Conservation (phyloP, 2,797 vertebrate genomes). For the Somateria mollissima region DNA sequence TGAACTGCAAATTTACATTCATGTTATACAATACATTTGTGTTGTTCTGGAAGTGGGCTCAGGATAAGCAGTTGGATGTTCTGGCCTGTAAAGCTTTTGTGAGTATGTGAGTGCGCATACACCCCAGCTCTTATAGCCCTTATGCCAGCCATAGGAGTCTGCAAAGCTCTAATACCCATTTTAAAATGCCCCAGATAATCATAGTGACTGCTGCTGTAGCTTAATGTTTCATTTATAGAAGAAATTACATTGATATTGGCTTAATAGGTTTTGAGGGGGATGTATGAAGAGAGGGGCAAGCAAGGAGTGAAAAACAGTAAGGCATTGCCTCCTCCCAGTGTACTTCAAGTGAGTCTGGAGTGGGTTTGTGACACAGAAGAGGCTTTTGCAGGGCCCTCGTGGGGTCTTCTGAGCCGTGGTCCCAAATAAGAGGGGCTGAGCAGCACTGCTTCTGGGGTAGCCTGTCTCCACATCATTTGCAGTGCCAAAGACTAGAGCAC, state of each 20-base stretch:
- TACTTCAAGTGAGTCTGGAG: neutral
- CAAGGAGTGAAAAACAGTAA: neutral
- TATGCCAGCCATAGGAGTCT: neutral
- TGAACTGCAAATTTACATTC: neutral
- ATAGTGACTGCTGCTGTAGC: neutral
- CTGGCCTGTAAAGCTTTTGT: neutral
- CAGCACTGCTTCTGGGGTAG: neutral
- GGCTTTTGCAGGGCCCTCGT: neutral
- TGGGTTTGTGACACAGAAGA: neutral
- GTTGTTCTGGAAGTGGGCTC: neutral
- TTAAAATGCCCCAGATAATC: neutral
- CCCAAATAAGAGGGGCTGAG: neutral
- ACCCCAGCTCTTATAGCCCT: neutral
- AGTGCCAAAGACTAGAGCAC: neutral
- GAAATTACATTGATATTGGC: neutral
- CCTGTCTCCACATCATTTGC: neutral
- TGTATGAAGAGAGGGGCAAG: neutral
- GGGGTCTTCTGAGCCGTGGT: neutral
- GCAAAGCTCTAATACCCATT: neutral
- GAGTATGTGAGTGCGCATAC: neutral
- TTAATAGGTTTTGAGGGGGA: neutral
- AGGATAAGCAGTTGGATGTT: neutral
- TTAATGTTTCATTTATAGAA: neutral
- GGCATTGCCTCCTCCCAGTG: neutral
- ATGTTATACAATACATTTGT: neutral